Base-by-base conservation (phyloP, 2,797 vertebrate species). In the Chiroxiphia lanceolata region DNA sequence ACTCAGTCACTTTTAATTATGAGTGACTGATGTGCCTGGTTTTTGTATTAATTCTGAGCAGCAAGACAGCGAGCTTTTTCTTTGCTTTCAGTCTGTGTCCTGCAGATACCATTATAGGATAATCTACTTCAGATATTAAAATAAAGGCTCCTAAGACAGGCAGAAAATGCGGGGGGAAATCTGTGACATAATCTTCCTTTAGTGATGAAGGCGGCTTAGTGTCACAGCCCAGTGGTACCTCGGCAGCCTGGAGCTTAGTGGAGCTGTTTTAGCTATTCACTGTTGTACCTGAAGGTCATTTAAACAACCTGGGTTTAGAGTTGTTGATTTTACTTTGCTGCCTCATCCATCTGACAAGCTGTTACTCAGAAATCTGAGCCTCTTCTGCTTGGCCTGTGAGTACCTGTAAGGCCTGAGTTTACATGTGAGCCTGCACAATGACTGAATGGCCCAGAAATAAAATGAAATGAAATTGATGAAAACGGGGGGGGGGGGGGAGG, bases 161-260 rank as follows among this genome's bases (percentile, higher is more conserved):
- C 74, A 92, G 79, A 92, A 93, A 91, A 92, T 48, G 64, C 13
- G 13, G 40, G 11, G 60, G 17, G 63, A 82, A 79, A 83, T 71
- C 91, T 90, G 63, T 88, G 76, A 61, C 87, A 60, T 83, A 91
- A 95, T 94, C 79, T 94, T 33, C 60, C 50, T 90, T 95, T 72
- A 4, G 2, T 88, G 69, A 69, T 65, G 90, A 57, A 81, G 61
- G 69, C 15, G 0, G 83, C 72, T 96, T 81, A 87, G 81, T 6
- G 10, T 91, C 50, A 33, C 47, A 91, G 77, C 94, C 40, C 74
- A 50, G 57, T 23, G 53, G 78, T 47, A 47, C 38, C 61, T 48
- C 0, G 0, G 87, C 81, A 83, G 72, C 83, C 70, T 65, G 82
- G 70, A 79, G 80, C 80, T 93, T 72, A 83, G 85, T 9, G 3